phyloP scores from a whole-genome alignment of 2,888 invertebrate genomes.

The Torymus tubicola region DNA sequence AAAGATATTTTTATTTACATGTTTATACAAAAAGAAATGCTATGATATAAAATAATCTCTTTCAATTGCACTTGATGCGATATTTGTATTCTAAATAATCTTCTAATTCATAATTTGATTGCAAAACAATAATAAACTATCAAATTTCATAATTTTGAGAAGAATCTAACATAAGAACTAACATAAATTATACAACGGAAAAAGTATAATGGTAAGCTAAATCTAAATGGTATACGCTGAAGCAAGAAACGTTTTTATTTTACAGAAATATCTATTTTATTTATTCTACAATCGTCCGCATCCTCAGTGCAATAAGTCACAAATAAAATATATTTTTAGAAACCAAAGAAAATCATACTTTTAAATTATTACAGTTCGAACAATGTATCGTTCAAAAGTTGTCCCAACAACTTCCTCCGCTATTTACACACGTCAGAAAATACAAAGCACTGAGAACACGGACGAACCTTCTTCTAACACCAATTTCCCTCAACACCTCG shows the following conservation, averaged over 20 bases:
- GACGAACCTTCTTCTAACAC: too few relatives aligned
- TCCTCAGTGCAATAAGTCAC: background rate
- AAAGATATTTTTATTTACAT: constrained; percentile 27
- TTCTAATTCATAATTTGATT: background rate
- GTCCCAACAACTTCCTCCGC: too few relatives aligned
- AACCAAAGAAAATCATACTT: too few relatives aligned
- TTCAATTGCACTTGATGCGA: background rate
- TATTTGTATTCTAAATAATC: background rate
- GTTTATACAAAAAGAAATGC: constrained; percentile 31
- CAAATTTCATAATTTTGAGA: background rate
- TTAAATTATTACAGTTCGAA: too few relatives aligned
- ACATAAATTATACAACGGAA: background rate
- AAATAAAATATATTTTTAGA: too few relatives aligned
- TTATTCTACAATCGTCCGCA: constrained; percentile 4
- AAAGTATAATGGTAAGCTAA: constrained; percentile 8
- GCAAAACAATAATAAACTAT: background rate
- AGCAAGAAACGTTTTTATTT: constrained; percentile 44
- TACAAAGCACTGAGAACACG: too few relatives aligned
- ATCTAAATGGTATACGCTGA: background rate
- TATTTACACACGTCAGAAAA: too few relatives aligned
- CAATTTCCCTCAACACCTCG: too few relatives aligned
- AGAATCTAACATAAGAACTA: background rate
- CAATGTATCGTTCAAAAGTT: too few relatives aligned
- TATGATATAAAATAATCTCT: constrained; percentile 14
- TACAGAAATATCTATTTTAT: constrained; percentile 20